A percentile compares a stretch with the other conserved stretches of the same genome.
phyloP scores from a whole-genome alignment of 2,888 invertebrate species.

The Rotaria magnacalcarata region DNA sequence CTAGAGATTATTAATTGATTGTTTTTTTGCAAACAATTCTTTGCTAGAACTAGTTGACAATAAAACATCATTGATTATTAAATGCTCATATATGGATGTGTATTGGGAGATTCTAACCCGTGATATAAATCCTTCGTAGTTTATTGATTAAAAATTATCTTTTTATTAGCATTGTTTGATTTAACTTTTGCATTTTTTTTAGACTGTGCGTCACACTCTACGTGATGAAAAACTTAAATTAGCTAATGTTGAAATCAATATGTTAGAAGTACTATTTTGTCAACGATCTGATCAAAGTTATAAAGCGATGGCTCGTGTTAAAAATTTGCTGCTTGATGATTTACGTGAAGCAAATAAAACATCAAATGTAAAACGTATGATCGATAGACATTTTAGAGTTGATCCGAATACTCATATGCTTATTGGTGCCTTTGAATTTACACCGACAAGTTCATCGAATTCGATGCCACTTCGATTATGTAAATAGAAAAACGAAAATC shows the following conservation, averaged over 20 bases:
- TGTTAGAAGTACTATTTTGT: background rate
- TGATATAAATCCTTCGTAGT: too few relatives aligned
- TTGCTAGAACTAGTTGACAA: too few relatives aligned
- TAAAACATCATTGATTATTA: too few relatives aligned
- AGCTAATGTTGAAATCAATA: background rate
- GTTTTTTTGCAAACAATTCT: too few relatives aligned
- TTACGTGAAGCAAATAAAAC: background rate
- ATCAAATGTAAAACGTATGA: conserved; percentile 47
- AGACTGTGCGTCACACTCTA: background rate
- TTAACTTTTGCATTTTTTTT: background rate
- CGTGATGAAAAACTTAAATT: conserved; percentile 3
- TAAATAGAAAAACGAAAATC: background rate
- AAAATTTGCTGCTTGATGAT: conserved; percentile 5
- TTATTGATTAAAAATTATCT: too few relatives aligned
- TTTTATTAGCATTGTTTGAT: too few relatives aligned
- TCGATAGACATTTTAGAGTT: conserved; percentile 60
- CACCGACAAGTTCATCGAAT: background rate
- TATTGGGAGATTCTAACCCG: too few relatives aligned
- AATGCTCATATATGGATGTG: too few relatives aligned
- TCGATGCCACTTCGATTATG: background rate
- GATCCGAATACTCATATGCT: conserved; percentile 59
- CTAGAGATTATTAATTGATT: too few relatives aligned
- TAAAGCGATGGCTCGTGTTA: conserved; percentile 7
- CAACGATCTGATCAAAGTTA: background rate
- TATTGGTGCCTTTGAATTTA: conserved; percentile 53